Percentiles rank a stretch among this genome's conserved stretches.
Conservation (phyloP, 2,797 vertebrate species). For the Stomatorhinus walkeri region DNA sequence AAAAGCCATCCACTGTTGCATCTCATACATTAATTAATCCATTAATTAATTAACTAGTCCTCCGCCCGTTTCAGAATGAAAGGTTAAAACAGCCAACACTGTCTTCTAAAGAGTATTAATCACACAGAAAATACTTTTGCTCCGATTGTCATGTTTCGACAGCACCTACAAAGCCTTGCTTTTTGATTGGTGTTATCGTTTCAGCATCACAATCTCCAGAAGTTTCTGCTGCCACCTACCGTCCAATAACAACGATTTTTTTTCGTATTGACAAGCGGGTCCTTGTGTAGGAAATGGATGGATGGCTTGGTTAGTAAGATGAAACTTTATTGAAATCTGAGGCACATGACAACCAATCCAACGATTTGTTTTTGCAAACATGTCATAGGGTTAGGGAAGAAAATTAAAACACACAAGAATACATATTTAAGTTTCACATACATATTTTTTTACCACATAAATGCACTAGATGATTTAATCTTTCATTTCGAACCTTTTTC, state of each 20-base stretch:
- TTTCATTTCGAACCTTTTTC: not conserved
- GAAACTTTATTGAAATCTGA: not conserved
- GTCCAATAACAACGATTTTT: not conserved
- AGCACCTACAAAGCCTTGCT: not conserved
- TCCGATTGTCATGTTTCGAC: not conserved
- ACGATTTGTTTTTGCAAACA: not conserved
- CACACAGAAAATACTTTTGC: not conserved
- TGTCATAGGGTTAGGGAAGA: not conserved
- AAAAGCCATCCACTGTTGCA: not conserved
- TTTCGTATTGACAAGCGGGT: not conserved
- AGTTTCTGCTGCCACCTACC: slow-evolving; percentile 18
- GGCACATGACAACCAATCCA: not conserved
- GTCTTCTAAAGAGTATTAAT: not conserved
- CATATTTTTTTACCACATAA: not conserved
- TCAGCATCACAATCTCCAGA: not conserved
- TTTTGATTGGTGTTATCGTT: not conserved
- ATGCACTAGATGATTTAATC: not conserved
- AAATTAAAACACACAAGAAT: not conserved
- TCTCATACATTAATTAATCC: not conserved
- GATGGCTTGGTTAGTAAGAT: not conserved
- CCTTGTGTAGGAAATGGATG: not conserved
- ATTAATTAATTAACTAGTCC: not conserved
- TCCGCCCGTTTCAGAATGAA: not conserved
- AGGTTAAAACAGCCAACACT: not conserved
- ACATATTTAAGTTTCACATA: not conserved